phyloP scores from a whole-genome alignment of 2,113 vertebrate species.

The Caranx ignobilis region DNA sequence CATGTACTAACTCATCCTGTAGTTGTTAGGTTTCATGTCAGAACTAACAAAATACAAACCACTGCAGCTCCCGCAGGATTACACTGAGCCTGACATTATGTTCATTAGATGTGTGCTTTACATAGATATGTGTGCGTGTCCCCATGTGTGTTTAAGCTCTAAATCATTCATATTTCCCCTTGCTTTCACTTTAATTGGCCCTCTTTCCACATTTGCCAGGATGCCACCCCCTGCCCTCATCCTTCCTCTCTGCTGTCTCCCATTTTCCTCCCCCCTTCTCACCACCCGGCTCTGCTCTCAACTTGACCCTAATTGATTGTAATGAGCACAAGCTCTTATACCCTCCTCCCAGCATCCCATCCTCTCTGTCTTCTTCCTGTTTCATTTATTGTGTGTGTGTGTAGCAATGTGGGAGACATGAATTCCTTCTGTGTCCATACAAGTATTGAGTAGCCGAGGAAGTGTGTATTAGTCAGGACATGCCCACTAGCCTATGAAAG shows the following conservation, averaged over 20 bases:
- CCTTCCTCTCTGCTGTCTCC: conserved; percentile 42
- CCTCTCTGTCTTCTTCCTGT: conserved; percentile 54
- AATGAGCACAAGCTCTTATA: conserved; percentile 74
- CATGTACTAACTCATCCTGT: conserved; percentile 54
- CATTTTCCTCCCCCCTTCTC: background rate
- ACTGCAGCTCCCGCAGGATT: conserved; percentile 46
- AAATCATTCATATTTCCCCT: conserved; percentile 77
- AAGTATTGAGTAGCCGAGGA: conserved; percentile 34
- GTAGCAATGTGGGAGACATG: conserved; percentile 17
- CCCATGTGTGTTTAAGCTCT: conserved; percentile 70
- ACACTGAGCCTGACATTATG: conserved; percentile 56
- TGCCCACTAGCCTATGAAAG: conserved; percentile 35
- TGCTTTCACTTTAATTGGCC: conserved; percentile 79
- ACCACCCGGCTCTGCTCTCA: conserved; percentile 55
- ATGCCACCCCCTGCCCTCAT: conserved; percentile 65
- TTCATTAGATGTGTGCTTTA: conserved; percentile 52
- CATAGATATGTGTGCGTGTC: conserved; percentile 35
- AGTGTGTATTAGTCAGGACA: conserved; percentile 48
- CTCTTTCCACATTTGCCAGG: conserved; percentile 75
- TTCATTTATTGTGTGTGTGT: conserved; percentile 48
- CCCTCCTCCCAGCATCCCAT: conserved; percentile 55
- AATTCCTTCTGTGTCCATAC: conserved; percentile 50
- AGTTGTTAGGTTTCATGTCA: conserved; percentile 56
- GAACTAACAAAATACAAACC: conserved; percentile 47
- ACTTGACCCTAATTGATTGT: conserved; percentile 82